Base-by-base conservation (phyloP, 2,888 invertebrate species). In the Scaptomyza caliginosa region DNA sequence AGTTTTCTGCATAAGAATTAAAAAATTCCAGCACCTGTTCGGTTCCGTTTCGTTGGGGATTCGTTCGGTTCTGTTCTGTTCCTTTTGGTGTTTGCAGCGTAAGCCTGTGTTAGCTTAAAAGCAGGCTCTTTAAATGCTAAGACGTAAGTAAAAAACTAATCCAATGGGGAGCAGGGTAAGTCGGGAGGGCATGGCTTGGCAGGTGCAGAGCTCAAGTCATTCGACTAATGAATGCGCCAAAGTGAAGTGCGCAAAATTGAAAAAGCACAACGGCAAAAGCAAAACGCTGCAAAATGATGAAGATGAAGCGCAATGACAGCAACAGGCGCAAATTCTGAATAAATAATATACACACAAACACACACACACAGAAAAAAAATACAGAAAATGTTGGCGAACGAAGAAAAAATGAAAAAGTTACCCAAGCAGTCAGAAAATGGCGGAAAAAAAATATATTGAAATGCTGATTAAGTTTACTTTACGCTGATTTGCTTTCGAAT, bases 381-480 rank as follows among this genome's bases (percentile, higher is more conserved):
- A 2, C 6, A 28, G 13, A 57, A 56, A 48, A 26, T 38, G 16
- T 7, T 1, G 16, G 16, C 16, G 8, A 30, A 50, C 48, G 32
- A 4, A 32, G 66, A 62, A 68, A 32, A 70, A 62, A 68, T 57
- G 74, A 39, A 48, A 52, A 64, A 62, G 51, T 57, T 69, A 52
- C 32, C 38, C 40, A 36, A 46, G 56, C 17, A 13, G 38, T 8
- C 21, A 40, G 13, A 13, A 40, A 40, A 23, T 23, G 17, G 26
- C 8, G 16, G 17, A 55, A 43, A 49, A 23, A 52, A 69, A 78
- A 86, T n/a, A 79, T 88, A 82, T 83, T 86, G 86, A 83, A 88
- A 83, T 83, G 81, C 68, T 83, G 84, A 83, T 86, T 77, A 88
- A 88, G 82, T 83, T 88, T 88, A 60, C 86, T 69, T 82, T 63